Base-by-base conservation (phyloP, 92 coral and sea anemone genomes). In the Scolanthus callimorphus region DNA sequence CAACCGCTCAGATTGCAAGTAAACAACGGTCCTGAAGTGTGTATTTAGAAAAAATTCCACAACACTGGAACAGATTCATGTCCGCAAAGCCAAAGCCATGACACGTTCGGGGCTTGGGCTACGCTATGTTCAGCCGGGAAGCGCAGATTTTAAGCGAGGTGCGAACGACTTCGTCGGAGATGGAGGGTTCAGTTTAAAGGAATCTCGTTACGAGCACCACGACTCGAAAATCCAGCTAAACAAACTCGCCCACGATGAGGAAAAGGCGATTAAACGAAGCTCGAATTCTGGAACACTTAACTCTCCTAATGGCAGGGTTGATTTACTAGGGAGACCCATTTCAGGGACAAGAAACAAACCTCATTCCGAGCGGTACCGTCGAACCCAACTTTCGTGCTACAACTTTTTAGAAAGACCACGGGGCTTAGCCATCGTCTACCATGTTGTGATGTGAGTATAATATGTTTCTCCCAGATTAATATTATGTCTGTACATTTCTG, bases 321-420 rank as follows among this genome's bases (percentile, higher is more conserved):
- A 72, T 49, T 53, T 72, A 21, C 77, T 52, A 2, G 65, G 64
- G 13, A 51, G 71, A 67, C 80, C 70, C 3, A 46, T 69, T 11
- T 8, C 67, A 2, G 68, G 70, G 17, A 51, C 62, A 25, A 61
- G 52, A 38, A 57, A 55, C 31, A 51, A 77, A 0, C 39, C 62
- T 3, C 80, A 49, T 19, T 59, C 81, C 15, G 87, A 81, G 46
- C 50, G 62, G 13, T 81, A 81, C 26, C 65, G 88, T 48, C 79
- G 59, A 52, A 50, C 76, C 9, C 96, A 84, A 52, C 52, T 67
- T 25, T 69, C 71, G 6, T 83, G 91, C 59, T 91, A 79, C 45
- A 89, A 90, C 69, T 91, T 91, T 66, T 63, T 91, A 73, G 97
- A 91, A 72, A 85, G 90, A 62, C 97, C 97, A 0, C 70, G 77